phyloP scores from a whole-genome alignment of 2,797 vertebrate species.

The Catharus ustulatus region DNA sequence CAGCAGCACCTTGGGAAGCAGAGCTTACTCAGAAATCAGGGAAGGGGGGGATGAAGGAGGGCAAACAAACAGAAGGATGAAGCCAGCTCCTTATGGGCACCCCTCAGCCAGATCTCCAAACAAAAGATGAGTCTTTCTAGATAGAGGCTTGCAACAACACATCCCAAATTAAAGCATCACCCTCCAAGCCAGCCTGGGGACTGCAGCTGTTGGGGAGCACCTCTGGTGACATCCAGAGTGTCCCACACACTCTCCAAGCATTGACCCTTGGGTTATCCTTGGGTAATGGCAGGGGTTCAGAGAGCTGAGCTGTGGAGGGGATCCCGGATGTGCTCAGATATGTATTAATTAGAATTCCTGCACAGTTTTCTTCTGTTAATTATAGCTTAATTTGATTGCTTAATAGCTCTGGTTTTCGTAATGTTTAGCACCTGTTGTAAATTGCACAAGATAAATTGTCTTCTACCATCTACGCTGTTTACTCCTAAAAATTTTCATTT shows the following conservation, averaged over 20 bases:
- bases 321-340: constrained; percentile 77
- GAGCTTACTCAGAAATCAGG: neutral
- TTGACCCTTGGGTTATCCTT: neutral
- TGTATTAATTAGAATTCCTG: constrained; percentile 85
- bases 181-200: neutral
- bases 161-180: neutral
- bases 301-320: constrained; percentile 68
- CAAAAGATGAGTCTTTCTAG: neutral
- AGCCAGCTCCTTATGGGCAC: rapidly evolving
- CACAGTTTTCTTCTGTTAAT: constrained; percentile 84
- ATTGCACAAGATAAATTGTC: constrained; percentile 81
- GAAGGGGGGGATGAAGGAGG: neutral
- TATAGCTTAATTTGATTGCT: constrained; percentile 86
- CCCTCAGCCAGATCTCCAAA: neutral
- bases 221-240: neutral
- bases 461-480: constrained; percentile 74
- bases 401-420: constrained; percentile 83
- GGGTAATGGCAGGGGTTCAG: constrained; percentile 13
- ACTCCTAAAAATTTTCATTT: constrained; percentile 76
- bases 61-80: neutral
- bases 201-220: neutral
- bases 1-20: neutral
- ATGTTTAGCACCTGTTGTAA: constrained; percentile 87
- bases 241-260: constrained; percentile 33
- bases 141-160: rapidly evolving